Conservation (phyloP, 2,113 vertebrate species). For the Otus sunia region DNA sequence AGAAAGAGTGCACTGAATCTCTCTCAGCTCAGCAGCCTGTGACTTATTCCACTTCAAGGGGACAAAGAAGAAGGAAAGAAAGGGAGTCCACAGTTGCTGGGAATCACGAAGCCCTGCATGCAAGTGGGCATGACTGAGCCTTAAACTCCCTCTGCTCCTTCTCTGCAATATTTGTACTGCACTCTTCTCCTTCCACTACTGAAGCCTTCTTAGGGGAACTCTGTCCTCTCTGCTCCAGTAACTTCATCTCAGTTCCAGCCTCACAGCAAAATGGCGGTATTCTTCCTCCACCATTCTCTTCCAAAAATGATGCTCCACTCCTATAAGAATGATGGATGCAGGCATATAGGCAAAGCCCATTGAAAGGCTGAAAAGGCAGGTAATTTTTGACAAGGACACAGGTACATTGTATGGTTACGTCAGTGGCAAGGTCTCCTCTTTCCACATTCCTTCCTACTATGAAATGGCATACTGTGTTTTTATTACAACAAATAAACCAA, state of each 20-base stretch:
- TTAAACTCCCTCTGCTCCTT: background rate
- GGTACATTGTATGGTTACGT: background rate
- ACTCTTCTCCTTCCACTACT: background rate
- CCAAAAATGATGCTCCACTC: background rate
- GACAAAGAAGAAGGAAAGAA: background rate
- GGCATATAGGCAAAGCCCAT: background rate
- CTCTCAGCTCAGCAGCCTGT: background rate
- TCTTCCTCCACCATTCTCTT: background rate
- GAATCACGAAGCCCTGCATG: fast-evolving
- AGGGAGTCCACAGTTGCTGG: fast-evolving
- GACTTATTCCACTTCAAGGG: background rate
- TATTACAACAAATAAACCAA: background rate
- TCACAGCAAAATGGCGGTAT: background rate
- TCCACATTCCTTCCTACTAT: background rate
- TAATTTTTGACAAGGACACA: background rate
- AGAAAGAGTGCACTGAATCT: background rate
- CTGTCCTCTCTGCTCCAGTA: background rate
- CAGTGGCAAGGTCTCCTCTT: background rate
- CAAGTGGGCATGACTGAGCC: background rate
- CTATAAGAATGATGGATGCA: background rate
- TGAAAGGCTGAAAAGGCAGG: background rate
- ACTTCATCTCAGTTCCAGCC: background rate
- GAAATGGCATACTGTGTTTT: background rate
- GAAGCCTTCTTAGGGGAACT: background rate
- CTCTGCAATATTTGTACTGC: background rate